phyloP scores from a whole-genome alignment of 2,888 invertebrate genomes.

The Parelbella ahira region DNA sequence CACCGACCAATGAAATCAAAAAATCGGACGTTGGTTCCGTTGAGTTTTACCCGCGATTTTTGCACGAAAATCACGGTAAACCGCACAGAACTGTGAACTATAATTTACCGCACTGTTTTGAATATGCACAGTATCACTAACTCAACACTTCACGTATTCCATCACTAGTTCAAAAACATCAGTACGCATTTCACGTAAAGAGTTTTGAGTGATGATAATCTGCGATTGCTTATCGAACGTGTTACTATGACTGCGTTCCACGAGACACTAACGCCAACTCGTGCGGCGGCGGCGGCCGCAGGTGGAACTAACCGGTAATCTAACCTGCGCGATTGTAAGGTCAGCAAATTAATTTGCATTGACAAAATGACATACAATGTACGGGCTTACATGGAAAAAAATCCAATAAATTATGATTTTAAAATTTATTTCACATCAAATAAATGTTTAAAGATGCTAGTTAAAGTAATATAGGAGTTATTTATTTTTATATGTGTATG shows the following conservation, averaged over 20 bases:
- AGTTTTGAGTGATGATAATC: conserved; percentile 46
- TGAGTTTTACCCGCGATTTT: conserved; percentile 66
- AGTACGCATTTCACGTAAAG: conserved; percentile 57
- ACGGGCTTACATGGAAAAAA: too few relatives aligned
- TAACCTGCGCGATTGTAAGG: conserved; percentile 31
- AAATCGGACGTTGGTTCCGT: conserved; percentile 65
- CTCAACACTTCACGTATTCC: conserved; percentile 52
- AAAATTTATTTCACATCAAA: too few relatives aligned
- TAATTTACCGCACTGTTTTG: conserved; percentile 40
- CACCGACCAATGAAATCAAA: conserved; percentile 54
- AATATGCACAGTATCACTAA: conserved; percentile 46
- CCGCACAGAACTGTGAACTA: conserved; percentile 39
- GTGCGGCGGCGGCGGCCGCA: conserved; percentile 34
- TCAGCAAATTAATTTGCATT: conserved; percentile 26
- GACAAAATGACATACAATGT: conserved; percentile 26
- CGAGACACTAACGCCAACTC: conserved; percentile 53
- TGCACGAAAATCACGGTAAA: conserved; percentile 60
- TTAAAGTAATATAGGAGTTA: too few relatives aligned
- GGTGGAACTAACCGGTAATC: conserved; percentile 35
- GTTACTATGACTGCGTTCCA: conserved; percentile 36
- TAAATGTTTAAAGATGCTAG: too few relatives aligned
- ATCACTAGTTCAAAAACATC: conserved; percentile 47
- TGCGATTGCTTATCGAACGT: conserved; percentile 30
- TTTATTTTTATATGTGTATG: too few relatives aligned
- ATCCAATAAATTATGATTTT: too few relatives aligned